Conservation (phyloP, 2,888 invertebrate genomes). For the Cryptosula pallasiana region DNA sequence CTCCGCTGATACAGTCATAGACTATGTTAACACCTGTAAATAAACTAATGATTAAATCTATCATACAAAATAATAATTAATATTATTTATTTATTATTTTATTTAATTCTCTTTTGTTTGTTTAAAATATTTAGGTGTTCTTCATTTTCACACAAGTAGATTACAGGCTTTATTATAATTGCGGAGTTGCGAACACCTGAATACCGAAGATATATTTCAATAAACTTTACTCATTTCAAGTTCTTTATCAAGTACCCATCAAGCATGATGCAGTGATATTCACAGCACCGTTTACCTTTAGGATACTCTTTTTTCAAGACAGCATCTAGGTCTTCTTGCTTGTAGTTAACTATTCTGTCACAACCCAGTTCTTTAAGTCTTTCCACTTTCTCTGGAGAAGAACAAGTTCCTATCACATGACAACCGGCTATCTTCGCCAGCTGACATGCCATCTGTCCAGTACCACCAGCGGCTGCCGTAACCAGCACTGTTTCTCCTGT, state of each 20-base stretch:
- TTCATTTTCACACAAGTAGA: no score
- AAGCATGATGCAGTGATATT: no score
- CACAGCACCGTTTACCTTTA: slow-evolving; percentile 34
- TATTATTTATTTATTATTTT: no score
- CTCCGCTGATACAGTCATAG: slow-evolving; percentile 47
- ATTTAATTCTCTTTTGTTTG: no score
- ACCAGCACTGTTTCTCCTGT: slow-evolving; percentile 44
- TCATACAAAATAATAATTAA: no score
- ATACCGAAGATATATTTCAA: no score
- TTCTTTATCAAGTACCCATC: no score
- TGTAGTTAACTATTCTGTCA: slow-evolving; percentile 48
- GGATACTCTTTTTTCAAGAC: slow-evolving; percentile 46
- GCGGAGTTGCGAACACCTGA: no score
- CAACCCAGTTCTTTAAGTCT: slow-evolving; percentile 47
- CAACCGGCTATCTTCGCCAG: slow-evolving; percentile 46
- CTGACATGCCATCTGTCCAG: slow-evolving; percentile 48
- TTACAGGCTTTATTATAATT: no score
- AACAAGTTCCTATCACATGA: slow-evolving; percentile 50
- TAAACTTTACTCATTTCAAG: no score
- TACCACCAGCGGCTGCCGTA: slow-evolving; percentile 46
- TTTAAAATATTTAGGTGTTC: no score
- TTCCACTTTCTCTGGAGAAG: slow-evolving; percentile 44
- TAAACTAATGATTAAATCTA: no score
- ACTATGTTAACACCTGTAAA: slow-evolving; percentile 45
- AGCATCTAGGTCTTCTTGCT: slow-evolving; percentile 39